Evolutionary conservation across 2,797 vertebrate genomes (phyloP).

Genomic region (Benthosema pterotum): DNA sequence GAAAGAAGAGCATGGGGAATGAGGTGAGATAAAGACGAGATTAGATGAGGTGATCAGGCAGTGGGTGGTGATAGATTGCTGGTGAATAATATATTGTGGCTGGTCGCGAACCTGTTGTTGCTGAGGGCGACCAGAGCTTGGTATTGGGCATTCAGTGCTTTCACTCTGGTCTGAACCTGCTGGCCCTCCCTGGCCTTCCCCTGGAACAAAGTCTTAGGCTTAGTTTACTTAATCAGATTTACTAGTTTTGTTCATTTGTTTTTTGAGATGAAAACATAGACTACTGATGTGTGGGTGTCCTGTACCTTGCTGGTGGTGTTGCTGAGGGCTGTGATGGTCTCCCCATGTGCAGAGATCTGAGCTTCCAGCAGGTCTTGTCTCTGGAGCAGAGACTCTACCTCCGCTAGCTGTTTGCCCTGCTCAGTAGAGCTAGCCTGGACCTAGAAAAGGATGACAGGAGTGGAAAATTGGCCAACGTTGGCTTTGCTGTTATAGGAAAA

Average conservation of each 20-base stretch:
- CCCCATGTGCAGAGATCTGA: conserved; percentile 82
- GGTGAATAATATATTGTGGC: neutral
- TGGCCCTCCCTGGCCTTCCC: conserved; percentile 62
- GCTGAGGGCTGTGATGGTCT: conserved; percentile 75
- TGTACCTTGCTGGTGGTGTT: conserved; percentile 59
- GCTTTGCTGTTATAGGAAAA: no score
- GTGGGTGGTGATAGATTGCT: neutral
- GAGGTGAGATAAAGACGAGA: neutral
- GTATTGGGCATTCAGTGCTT: conserved; percentile 79
- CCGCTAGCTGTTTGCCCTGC: conserved; percentile 83
- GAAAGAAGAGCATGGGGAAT: neutral
- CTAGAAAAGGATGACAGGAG: conserved; percentile 57
- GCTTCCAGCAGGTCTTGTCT: conserved; percentile 86
- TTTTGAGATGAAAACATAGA: no score
- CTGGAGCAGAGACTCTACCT: conserved; percentile 85
- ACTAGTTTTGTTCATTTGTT: no score
- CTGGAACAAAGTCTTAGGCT: conserved; percentile 30
- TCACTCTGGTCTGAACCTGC: conserved; percentile 81
- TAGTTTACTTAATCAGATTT: neutral
- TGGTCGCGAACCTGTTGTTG: conserved; percentile 81
- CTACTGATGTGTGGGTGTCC: neutral
- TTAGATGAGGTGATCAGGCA: no score
- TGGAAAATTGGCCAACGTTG: no score
- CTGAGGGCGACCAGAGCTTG: conserved; percentile 79
- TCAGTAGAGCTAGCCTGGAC: conserved; percentile 74